Base-by-base conservation (phyloP, 2,888 invertebrate genomes). In the Nomada hirtipes region DNA sequence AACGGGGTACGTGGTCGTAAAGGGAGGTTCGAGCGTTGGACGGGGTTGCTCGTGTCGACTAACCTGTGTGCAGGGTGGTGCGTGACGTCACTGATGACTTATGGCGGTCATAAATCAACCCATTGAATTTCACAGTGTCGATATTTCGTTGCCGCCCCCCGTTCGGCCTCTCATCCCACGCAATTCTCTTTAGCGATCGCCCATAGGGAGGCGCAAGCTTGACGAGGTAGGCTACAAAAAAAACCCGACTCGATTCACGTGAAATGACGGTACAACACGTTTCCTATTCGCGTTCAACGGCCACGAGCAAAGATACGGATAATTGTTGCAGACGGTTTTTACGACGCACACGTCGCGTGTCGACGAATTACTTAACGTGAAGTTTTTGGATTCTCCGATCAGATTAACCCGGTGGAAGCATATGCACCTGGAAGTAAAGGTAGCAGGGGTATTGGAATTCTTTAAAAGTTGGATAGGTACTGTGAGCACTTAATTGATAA, bases 121-220 rank as follows among this genome's bases (percentile, higher is more conserved):
- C 89, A 90, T 92, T 89, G 91, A 90, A 91, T 90, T 91, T 91
- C 86, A 89, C 88, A 89, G 87, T 89, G 86, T 89, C 90, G 89
- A 91, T 92, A 90, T 89, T 90, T 89, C 86, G 88, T 77, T 72
- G 73, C 83, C 82, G 69, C 64, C 64, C 72, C 29, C 78, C 20
- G 23, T 50, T 9, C 20, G 7, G 23, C 79, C 73, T n/a, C 60
- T 65, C 73, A 23, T 65, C 76, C 60, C 47, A 11, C 53, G 53
- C 69, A 74, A 78, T 69, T 52, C 83, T 60, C 85, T 53, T 29
- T 61, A 68, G 61, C 76, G 78, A 86, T 86, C 75, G 20, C 20
- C 76, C 78, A 64, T 36, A 36, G 36, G 20, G 44, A 76, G 67
- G 71, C 57, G 65, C 57, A 69, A 57, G 53, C 68, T 64, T 78